Evolutionary conservation across 2,113 vertebrate species (phyloP).

Genomic region (Syngnathus scovelli): DNA sequence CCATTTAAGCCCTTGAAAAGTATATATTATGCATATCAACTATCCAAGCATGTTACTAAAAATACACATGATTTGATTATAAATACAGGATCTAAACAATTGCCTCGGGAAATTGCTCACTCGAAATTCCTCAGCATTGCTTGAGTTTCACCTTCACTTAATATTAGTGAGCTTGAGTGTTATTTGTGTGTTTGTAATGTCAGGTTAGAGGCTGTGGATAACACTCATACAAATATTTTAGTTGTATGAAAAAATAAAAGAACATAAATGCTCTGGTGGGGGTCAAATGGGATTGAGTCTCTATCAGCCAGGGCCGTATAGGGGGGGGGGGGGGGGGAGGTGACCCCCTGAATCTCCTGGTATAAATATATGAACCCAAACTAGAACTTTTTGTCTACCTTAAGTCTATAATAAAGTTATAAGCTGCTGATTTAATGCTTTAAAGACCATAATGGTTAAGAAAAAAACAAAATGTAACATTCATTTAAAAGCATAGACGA

Average conservation of each 20-base stretch:
- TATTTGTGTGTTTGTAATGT: constrained; percentile 28
- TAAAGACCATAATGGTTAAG: too few relatives aligned
- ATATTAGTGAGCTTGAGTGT: constrained; percentile 49
- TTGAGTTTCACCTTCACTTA: constrained; percentile 41
- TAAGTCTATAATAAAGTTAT: too few relatives aligned
- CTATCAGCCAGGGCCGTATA: not conserved
- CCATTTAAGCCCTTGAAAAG: constrained; percentile 20
- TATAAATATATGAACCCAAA: too few relatives aligned
- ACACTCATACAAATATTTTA: not conserved
- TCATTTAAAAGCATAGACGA: too few relatives aligned
- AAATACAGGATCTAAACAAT: constrained; percentile 42
- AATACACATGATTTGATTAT: constrained; percentile 29
- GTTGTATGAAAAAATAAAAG: too few relatives aligned
- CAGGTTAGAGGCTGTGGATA: constrained; percentile 26
- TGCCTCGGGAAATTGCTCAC: constrained; percentile 30
- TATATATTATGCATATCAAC: constrained; percentile 11
- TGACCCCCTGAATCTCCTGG: too few relatives aligned
- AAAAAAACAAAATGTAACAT: too few relatives aligned
- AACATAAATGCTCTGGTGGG: not conserved
- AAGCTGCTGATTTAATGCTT: too few relatives aligned
- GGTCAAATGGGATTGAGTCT: not conserved
- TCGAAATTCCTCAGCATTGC: constrained; percentile 49
- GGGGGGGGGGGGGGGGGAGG: too few relatives aligned
- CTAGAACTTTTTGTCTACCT: too few relatives aligned
- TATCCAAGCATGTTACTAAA: constrained; percentile 15